Base-by-base conservation (phyloP, 2,797 vertebrate genomes). In the Periparus ater region DNA sequence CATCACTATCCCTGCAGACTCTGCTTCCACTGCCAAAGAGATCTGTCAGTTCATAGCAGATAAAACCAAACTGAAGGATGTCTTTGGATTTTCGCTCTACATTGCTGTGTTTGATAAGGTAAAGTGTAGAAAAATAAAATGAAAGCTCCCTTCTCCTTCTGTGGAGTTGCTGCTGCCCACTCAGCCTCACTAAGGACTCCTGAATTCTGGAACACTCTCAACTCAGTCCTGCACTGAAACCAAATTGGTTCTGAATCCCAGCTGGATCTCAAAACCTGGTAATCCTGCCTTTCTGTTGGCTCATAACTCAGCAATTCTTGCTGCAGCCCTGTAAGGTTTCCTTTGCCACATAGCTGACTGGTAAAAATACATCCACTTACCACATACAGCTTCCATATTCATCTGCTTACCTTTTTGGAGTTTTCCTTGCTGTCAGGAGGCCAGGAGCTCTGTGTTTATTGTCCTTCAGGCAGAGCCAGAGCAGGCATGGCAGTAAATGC, bases 71-170 rank as follows among this genome's bases (percentile, higher is more conserved):
- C 97, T 99, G 88, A 97, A 97, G 27, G 99, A 99, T 96, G 94
- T 96, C 3, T 99, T 99, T 77, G 99, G 99, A 32, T 99, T 99
- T 94, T 99, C 99, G 0, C 96, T 99, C 88, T 99, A 99, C 42
- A 98, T 99, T 14, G 98, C 99, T 15, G 96, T 99, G 75, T 99
- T 99, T 85, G 98, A 99, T 95, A 99, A 99, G 98, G 99, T 99
- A 97, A 86, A 53, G 62, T 34, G 26, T 50, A 85, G 34, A 82
- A 91, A 93, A 86, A 17, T 1, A 76, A 29, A 88, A 60, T 27
- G 34, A 78, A 79, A 81, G 6, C 34, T 86, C 27, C 21, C 7
- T 75, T 76, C 27, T 78, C 38, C 73, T 75, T 79, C 66, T 71
- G 23, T 55, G 32, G 44, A 78, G 18, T 51, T 90, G 71, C 34